These are phyloP conservation scores for Neolamprologus kungweensis DNA, from an alignment of 2,113 vertebrate genomes.

Conservation along the genomic window DNA sequence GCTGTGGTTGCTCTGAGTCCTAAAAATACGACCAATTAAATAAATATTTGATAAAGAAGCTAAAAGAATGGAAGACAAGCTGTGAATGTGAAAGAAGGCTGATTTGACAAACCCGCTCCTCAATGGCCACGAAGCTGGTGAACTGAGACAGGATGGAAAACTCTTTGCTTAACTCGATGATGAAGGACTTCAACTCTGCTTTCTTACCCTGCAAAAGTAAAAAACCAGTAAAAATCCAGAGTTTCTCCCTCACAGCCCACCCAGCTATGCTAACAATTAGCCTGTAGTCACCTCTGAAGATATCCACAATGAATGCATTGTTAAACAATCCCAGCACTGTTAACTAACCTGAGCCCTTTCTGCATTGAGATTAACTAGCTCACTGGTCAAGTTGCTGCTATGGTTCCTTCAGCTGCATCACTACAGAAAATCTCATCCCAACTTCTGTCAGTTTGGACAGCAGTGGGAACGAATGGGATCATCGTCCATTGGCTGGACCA, in stretches of 20 bases:
- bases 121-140: constrained; percentile 86
- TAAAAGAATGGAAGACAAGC: not conserved
- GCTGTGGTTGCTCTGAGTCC: constrained; percentile 28
- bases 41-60: not conserved
- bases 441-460: not conserved
- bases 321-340: not conserved
- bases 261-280: not conserved
- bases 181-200: constrained; percentile 73
- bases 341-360: not conserved
- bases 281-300: not conserved
- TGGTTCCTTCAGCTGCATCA: not conserved
- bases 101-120: constrained; percentile 71
- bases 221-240: not conserved
- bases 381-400: not conserved
- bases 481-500: not conserved
- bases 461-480: not conserved
- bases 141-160: constrained; percentile 83
- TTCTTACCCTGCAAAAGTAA: constrained; percentile 75
- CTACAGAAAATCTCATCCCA: not conserved
- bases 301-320: not conserved
- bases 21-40: constrained; percentile 14
- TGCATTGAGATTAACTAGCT: not conserved
- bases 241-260: not conserved
- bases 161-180: constrained; percentile 81
- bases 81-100: not conserved